Percentiles rank a stretch among this genome's conserved stretches.
Evolutionary conservation across 2,113 vertebrate genomes (phyloP).

Genomic region (sheep (Ovis aries)): ARS-UI_Ramb_v3.0 NC_056070.1:34550501-34551000

Average conservation of each 20-base stretch:
- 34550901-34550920: constrained; percentile 94
- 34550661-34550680: constrained; percentile 95
- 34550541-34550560: constrained; percentile 95
- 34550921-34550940: constrained; percentile 93
- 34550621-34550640: constrained; percentile 72
- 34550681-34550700: constrained; percentile 95
- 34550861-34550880: constrained; percentile 91
- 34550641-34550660: constrained; percentile 83
- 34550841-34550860: constrained; percentile 89
- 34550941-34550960: constrained; percentile 92
- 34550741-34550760: constrained; percentile 90
- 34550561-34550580: constrained; percentile 94
- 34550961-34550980: constrained; percentile 98
- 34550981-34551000: constrained; percentile 58
- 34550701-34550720: constrained; percentile 91
- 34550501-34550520: constrained; percentile 87
- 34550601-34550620: constrained; percentile 79
- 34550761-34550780: constrained; percentile 96
- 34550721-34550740: constrained; percentile 82
- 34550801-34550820: constrained; percentile 91
- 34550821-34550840: constrained; percentile 87
- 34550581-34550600: constrained; percentile 90
- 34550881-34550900: constrained; percentile 88
- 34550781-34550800: constrained; percentile 98
- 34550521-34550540: constrained; percentile 93